Conservation (phyloP, 2,113 vertebrate genomes). For the Ammodytes dubius region DNA sequence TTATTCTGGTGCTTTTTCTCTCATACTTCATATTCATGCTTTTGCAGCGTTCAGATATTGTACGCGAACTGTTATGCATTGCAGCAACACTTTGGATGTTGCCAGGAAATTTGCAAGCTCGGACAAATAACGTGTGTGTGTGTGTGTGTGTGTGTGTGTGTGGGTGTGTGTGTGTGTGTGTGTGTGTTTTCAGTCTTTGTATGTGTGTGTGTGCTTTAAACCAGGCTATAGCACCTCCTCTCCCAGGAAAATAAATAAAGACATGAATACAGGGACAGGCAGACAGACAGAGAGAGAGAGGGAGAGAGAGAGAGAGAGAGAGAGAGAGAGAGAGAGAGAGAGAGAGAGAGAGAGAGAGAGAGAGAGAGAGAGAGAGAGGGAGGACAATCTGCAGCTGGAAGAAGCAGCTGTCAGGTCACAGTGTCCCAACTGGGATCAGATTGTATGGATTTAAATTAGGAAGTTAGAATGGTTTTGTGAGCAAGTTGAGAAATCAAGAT, state of each 20-base stretch:
- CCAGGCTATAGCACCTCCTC: constrained; percentile 51
- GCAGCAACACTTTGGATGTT: constrained; percentile 83
- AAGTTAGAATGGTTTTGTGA: background rate
- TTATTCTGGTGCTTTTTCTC: constrained; percentile 83
- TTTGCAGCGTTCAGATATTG: constrained; percentile 79
- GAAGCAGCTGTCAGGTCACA: constrained; percentile 51
- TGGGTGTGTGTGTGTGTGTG: background rate
- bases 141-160: background rate
- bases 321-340: constrained; percentile 1
- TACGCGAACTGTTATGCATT: constrained; percentile 83
- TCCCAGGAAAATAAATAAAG: constrained; percentile 38
- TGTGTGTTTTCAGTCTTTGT: constrained; percentile 10
- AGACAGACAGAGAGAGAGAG: background rate
- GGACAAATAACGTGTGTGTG: constrained; percentile 50
- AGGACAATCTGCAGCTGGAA: constrained; percentile 46
- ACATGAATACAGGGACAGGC: constrained; percentile 33
- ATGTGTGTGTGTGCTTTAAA: constrained; percentile 26
- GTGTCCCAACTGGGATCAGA: background rate
- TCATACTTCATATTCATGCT: constrained; percentile 83
- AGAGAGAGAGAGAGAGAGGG: constrained; percentile 12
- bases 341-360: constrained; percentile 7
- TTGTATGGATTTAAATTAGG: background rate
- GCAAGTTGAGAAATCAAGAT: background rate
- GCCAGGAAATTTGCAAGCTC: constrained; percentile 82
- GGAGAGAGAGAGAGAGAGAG: constrained; percentile 2